Evolutionary conservation across 1,140 invertebrate species (phyloP).

Genomic region (Bradysia coprophila): DNA sequence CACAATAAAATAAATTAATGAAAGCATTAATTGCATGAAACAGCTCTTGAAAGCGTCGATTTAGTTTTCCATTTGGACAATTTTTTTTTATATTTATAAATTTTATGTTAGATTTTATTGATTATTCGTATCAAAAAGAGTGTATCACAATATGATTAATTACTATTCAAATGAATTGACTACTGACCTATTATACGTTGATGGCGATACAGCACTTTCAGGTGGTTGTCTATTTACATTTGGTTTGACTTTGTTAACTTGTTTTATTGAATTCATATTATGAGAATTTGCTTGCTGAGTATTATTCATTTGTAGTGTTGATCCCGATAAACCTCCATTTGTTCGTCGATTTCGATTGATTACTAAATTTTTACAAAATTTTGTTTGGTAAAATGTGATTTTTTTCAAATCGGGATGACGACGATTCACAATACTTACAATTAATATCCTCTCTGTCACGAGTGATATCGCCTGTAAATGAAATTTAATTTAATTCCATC

Average conservation of each 20-base stretch:
- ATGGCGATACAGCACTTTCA: constrained; percentile 34
- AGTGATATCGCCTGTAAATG: constrained; percentile 35
- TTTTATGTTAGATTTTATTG: too few species aligned
- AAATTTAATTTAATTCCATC: neutral
- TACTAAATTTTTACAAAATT: too few species aligned
- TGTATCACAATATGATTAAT: too few species aligned
- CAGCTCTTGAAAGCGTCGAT: too few species aligned
- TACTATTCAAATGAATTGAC: too few species aligned
- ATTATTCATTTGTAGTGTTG: constrained; percentile 42
- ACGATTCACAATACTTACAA: constrained; percentile 25
- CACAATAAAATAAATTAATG: neutral
- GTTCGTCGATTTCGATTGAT: constrained; percentile 54
- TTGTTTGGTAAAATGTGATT: constrained; percentile 7
- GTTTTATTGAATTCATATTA: constrained; percentile 41
- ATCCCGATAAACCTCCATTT: constrained; percentile 40
- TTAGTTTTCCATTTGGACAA: too few species aligned
- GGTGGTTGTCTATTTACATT: constrained; percentile 53
- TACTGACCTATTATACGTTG: constrained; percentile 25
- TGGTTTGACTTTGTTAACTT: constrained; percentile 73
- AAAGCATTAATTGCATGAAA: neutral
- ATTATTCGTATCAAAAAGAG: too few species aligned
- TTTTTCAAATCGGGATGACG: neutral
- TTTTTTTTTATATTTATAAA: too few species aligned
- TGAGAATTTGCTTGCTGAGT: constrained; percentile 32
- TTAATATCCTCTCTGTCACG: constrained; percentile 39